These are phyloP conservation scores for Malurus leucopterus DNA, from an alignment of 2,797 vertebrate species.

Conservation along the genomic window DNA sequence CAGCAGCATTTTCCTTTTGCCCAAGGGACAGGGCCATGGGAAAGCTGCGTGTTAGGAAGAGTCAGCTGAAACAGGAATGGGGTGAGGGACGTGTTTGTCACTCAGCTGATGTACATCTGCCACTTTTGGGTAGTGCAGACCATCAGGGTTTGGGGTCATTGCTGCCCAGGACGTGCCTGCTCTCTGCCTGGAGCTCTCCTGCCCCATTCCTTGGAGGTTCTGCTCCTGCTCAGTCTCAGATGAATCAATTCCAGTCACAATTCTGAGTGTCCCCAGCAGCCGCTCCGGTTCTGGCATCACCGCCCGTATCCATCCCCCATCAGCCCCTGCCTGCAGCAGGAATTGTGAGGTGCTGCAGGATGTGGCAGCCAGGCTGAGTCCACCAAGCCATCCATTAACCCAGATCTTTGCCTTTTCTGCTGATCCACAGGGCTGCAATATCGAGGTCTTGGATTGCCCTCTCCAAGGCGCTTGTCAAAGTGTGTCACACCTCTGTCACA, in stretches of 20 bases:
- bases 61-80: not conserved
- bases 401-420: not conserved
- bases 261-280: not conserved
- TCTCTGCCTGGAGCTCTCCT: not conserved
- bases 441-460: not conserved
- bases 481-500: not conserved
- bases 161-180: not conserved
- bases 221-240: not conserved
- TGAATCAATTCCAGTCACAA: not conserved
- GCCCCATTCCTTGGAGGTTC: not conserved
- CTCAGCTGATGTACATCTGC: not conserved
- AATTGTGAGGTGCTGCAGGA: slow-evolving; percentile 8
- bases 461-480: not conserved
- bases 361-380: not conserved
- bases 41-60: not conserved
- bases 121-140: not conserved
- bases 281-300: not conserved
- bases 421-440: not conserved
- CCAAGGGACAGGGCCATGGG: not conserved
- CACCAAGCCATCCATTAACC: not conserved
- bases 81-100: not conserved
- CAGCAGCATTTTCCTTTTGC: not conserved
- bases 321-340: not conserved
- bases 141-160: not conserved
- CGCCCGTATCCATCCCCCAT: not conserved